Base-by-base conservation (phyloP, 1,140 invertebrate species). In the Panagrolaimus sp. region DNA sequence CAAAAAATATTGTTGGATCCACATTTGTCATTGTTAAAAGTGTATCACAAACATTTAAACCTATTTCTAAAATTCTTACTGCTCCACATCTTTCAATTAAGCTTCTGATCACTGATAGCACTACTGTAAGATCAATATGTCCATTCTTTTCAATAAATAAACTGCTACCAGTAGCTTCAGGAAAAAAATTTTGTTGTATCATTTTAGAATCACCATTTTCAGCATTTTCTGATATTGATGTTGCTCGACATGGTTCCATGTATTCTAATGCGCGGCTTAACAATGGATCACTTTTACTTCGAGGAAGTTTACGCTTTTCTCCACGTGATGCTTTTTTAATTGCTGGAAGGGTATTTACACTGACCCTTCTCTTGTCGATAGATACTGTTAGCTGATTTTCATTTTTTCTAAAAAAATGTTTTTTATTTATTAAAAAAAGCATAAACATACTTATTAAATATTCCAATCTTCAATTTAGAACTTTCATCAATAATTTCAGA, bases 61-160 rank as follows among this genome's bases (percentile, higher is more conserved):
- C 78, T 3, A 78, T 23, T 42, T 78, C 75, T 45, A 64, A 74
- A 20, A 78, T 71, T 13, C 72, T 64, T 9, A 73, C 68, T 13
- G 61, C 72, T 23, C 66, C 66, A 20, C 67, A 74, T n/a, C 72
- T 67, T 68, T 76, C 76, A 45, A 78, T 69, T 7, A 76, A 44
- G 23, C 62, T 20, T 4, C 27, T 43, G 25, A 82, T 42, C 42
- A 84, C 84, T 87, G 92, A 91, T 14, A 98, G 84, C 1, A 98
- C 89, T 9, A 97, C 90, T 84, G 90, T 88, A 71, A 92, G 88
- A 84, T 96, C 91, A 48, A 98, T 89, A 79, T 93, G 90, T 0
- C 96, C 96, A 78, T 96, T 92, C 78, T 90, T 89, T 38, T 93
- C 95, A 38, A 98, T 96, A 76, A 96, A 98, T 82, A 89, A 88